These are phyloP conservation scores for Hydropsyche tenuis DNA, from an alignment of 1,140 invertebrate species.

Conservation along the genomic window DNA sequence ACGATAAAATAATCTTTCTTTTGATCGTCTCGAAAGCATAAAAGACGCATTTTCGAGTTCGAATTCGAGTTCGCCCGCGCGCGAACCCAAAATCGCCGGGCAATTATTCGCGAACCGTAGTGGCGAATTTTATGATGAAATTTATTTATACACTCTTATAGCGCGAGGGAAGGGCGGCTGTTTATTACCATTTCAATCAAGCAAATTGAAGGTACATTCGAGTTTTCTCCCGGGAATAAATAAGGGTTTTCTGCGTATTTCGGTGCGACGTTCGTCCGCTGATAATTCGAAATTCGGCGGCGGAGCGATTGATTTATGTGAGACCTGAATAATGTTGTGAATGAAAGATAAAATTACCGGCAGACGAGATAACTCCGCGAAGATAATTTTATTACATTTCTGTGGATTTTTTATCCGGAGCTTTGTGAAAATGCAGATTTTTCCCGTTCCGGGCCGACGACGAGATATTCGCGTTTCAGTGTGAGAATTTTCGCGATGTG, in stretches of 20 bases:
- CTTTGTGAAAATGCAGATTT: background rate
- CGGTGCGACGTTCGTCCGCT: background rate
- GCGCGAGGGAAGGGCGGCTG: too few relatives aligned
- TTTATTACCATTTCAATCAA: slow-evolving; percentile 19
- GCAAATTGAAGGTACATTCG: slow-evolving; percentile 8
- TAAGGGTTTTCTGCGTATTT: background rate
- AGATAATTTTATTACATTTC: background rate
- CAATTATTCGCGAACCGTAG: too few relatives aligned
- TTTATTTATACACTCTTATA: too few relatives aligned
- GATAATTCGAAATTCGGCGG: slow-evolving; percentile 18
- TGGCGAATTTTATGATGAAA: too few relatives aligned
- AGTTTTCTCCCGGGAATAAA: slow-evolving; percentile 12
- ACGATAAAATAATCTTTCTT: background rate
- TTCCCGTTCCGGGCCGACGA: too few relatives aligned
- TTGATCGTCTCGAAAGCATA: too few relatives aligned
- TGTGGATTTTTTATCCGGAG: background rate
- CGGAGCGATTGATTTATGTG: slow-evolving; percentile 12
- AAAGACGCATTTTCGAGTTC: too few relatives aligned
- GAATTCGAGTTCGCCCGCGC: too few relatives aligned
- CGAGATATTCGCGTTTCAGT: too few relatives aligned
- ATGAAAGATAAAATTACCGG: slow-evolving; percentile 15
- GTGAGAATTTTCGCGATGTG: too few relatives aligned
- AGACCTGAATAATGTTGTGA: slow-evolving; percentile 18
- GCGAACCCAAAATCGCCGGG: too few relatives aligned
- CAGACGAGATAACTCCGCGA: background rate